Conservation (phyloP, 2,888 invertebrate species). For the Xestia xanthographa region DNA sequence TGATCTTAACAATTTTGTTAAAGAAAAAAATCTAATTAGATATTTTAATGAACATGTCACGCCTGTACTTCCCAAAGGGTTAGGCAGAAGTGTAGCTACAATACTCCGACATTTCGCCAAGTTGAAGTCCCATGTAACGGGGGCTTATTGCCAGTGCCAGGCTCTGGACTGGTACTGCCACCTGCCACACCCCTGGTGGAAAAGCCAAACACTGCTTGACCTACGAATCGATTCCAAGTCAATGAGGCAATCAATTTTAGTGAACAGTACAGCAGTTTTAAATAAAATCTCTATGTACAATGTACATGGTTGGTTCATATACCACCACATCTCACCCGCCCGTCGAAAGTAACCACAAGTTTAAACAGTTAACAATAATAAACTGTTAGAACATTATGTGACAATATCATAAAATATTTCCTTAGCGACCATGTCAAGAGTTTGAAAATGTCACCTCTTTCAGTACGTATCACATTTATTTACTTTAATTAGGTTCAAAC, state of each 20-base stretch:
- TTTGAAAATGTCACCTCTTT: constrained; percentile 83
- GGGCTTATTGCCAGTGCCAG: not conserved
- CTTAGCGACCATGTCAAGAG: constrained; percentile 85
- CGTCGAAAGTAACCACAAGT: constrained; percentile 44
- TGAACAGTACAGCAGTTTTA: not conserved
- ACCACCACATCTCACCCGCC: constrained; percentile 52
- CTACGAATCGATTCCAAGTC: not conserved
- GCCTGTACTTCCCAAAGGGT: not conserved
- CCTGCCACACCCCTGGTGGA: not conserved
- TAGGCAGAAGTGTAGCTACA: not conserved
- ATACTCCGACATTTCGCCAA: not conserved
- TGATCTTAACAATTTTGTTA: constrained; percentile 7
- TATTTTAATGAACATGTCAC: not conserved
- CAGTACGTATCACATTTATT: constrained; percentile 85
- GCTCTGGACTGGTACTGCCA: not conserved
- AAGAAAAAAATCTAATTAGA: not conserved
- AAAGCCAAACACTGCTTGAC: not conserved
- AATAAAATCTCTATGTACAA: not conserved
- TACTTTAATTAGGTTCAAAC: constrained; percentile 73
- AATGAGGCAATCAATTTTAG: not conserved
- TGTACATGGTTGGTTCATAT: not conserved
- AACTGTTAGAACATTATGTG: constrained; percentile 74
- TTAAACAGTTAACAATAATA: constrained; percentile 87
- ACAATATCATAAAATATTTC: constrained; percentile 80
- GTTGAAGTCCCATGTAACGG: not conserved